Evolutionary conservation across 1,140 invertebrate species (phyloP).

Genomic region (Oedothorax gibbosus): DNA sequence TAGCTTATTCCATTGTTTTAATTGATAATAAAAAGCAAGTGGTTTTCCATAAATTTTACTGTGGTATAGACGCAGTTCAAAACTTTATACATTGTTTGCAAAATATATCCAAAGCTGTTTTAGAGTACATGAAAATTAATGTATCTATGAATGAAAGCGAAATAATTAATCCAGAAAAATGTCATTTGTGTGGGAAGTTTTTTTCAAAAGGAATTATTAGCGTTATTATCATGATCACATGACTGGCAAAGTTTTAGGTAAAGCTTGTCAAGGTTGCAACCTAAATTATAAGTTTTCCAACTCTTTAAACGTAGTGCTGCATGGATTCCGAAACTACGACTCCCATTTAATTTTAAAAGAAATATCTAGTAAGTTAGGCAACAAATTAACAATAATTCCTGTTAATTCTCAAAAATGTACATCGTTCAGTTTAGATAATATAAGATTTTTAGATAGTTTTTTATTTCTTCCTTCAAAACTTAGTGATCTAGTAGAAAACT

Average conservation of each 20-base stretch:
- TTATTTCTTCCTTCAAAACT: slow-evolving; percentile 4
- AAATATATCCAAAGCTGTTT: slow-evolving; percentile 8
- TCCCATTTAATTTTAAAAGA: slow-evolving; percentile 27
- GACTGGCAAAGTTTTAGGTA: neutral
- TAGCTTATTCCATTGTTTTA: too few relatives aligned
- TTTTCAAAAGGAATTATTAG: slow-evolving; percentile 3
- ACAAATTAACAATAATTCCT: slow-evolving; percentile 8
- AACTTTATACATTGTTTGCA: slow-evolving; percentile 2
- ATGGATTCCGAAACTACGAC: slow-evolving; percentile 27
- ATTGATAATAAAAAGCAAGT: too few relatives aligned
- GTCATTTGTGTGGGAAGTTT: slow-evolving; percentile 4
- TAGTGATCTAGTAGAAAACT: slow-evolving; percentile 14
- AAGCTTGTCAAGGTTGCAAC: slow-evolving; percentile 10
- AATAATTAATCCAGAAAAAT: neutral
- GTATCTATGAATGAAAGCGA: neutral
- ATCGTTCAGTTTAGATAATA: too few relatives aligned
- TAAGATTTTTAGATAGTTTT: too few relatives aligned
- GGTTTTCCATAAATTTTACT: too few relatives aligned
- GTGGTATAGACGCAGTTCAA: too few relatives aligned
- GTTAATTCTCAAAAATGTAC: too few relatives aligned
- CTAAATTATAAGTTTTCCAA: slow-evolving; percentile 20
- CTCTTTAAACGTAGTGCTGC: slow-evolving; percentile 9
- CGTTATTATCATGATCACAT: neutral
- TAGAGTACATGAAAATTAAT: neutral
- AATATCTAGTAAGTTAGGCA: slow-evolving; percentile 2